Base-by-base conservation (phyloP, 1,140 invertebrate genomes). In the Dufourea novaeangliae region DNA sequence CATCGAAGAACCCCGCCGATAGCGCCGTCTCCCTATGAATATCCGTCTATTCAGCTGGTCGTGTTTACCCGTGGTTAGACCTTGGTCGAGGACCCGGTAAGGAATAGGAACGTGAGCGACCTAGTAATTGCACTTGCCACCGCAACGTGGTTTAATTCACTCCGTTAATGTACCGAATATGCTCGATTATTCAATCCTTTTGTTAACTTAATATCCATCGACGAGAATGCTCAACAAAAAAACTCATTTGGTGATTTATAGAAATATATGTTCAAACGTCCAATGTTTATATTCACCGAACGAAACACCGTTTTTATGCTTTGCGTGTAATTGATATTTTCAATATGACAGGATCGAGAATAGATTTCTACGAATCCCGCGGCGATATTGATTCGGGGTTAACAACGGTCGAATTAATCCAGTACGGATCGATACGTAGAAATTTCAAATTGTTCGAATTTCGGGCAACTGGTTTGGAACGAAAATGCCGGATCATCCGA, bases 21-120 rank as follows among this genome's bases (percentile, higher is more conserved):
- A 76, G 27, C 66, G 69, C 41, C 39, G 67, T 46, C 54, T 79
- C 29, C n/a, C 52, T 73, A 82, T 79, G 83, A 82, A 86, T 85
- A 82, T 84, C 82, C 80, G 83, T 85, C 77, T 74, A 86, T 86
- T 86, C 84, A 79, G 57, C 71, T 75, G 59, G 64, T 46, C 71
- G 57, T 85, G 82, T 84, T 84, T 84, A 85, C 73, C 32, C 66
- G 29, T 25, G 64, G 52, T 70, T 79, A 61, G 29, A 56, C 29
- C 14, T 14, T n/a, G 27, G 62, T n/a, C 52, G 41, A 50, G 57
- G 66, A 77, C 44, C 72, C 54, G 72, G 73, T 41, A 69, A 74
- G 83, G 64, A 84, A 84, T 76, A 56, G 68, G 17, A 63, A 84
- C 83, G 83, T 77, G 83, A 84, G 46, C 63, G 27, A 39, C 32